Evolutionary conservation across 2,888 invertebrate genomes (phyloP).

Genomic region (Rhingia rostrata): DNA sequence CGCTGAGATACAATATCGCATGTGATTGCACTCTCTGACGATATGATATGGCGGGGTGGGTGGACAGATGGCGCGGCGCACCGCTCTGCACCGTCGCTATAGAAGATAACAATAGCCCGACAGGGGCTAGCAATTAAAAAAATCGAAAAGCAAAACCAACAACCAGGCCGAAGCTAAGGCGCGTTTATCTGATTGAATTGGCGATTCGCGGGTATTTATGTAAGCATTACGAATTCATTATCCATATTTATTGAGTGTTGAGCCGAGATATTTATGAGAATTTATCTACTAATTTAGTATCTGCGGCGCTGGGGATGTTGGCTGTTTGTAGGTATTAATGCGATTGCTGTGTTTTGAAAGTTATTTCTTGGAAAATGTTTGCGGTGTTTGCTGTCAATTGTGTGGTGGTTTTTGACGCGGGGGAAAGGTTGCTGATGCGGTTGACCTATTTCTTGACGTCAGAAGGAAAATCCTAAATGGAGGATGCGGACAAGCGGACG

Average conservation of each 20-base stretch:
- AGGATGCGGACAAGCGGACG: constrained; percentile 21
- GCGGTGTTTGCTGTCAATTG: constrained; percentile 1
- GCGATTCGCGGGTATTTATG: constrained; percentile 65
- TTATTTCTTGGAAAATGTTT: constrained; percentile 42
- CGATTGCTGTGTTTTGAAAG: constrained; percentile 49
- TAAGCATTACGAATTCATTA: constrained; percentile 65
- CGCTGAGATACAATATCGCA: constrained; percentile 54
- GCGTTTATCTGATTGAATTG: constrained; percentile 70
- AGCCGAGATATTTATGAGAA: constrained; percentile 62
- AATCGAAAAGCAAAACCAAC: constrained; percentile 39
- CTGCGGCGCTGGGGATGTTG: constrained; percentile 24
- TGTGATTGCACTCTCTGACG: constrained; percentile 42
- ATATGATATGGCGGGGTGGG: constrained; percentile 10
- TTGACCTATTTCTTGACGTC: constrained; percentile 60
- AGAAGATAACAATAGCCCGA: constrained; percentile 44
- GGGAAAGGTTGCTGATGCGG: not conserved
- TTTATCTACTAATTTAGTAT: constrained; percentile 69
- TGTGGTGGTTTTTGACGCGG: constrained; percentile 15
- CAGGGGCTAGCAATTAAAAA: constrained; percentile 8
- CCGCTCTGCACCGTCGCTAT: not conserved
- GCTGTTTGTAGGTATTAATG: constrained; percentile 21
- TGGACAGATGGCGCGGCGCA: constrained; percentile 4
- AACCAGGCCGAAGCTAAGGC: constrained; percentile 30
- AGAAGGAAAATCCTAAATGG: constrained; percentile 50
- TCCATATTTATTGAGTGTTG: constrained; percentile 69